Evolutionary conservation across 2,797 vertebrate species (phyloP).

Genomic region (Champsocephalus esox): DNA sequence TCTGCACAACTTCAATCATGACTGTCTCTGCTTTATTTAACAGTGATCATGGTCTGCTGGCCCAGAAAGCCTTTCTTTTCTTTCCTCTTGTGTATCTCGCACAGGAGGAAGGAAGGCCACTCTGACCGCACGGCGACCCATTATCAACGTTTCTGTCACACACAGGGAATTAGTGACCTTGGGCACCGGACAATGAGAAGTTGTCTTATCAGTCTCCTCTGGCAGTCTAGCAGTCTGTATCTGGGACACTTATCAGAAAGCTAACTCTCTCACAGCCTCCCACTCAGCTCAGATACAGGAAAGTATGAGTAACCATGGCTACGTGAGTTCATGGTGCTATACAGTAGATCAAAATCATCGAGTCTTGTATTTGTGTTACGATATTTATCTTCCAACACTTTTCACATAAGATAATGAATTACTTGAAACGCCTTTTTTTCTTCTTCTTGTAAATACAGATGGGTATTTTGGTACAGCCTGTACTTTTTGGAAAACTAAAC

Average conservation of each 20-base stretch:
- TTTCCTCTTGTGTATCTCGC: slow-evolving; percentile 27
- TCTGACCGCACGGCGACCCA: slow-evolving; percentile 61
- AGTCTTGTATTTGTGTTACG: background rate
- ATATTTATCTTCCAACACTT: slow-evolving; percentile 19
- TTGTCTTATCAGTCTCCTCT: slow-evolving; percentile 78
- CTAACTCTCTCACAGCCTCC: slow-evolving; percentile 66
- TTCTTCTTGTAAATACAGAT: slow-evolving; percentile 29
- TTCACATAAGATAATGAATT: slow-evolving; percentile 7
- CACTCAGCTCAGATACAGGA: slow-evolving; percentile 19
- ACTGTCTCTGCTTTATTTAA: slow-evolving; percentile 9
- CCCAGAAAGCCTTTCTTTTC: slow-evolving; percentile 8
- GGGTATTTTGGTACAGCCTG: slow-evolving; percentile 46
- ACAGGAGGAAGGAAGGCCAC: slow-evolving; percentile 54
- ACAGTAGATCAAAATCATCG: slow-evolving; percentile 2
- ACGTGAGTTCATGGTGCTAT: background rate
- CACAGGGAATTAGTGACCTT: slow-evolving; percentile 78
- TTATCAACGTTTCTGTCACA: slow-evolving; percentile 77
- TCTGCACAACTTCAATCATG: background rate
- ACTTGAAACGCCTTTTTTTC: slow-evolving; percentile 18
- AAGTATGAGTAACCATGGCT: slow-evolving; percentile 11
- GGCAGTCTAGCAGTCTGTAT: slow-evolving; percentile 42
- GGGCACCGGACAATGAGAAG: slow-evolving; percentile 77
- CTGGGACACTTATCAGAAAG: slow-evolving; percentile 68
- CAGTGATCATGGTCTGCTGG: background rate
- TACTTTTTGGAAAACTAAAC: slow-evolving; percentile 41